Conservation (phyloP, 2,888 invertebrate species). For the Odontocolon sp. region DNA sequence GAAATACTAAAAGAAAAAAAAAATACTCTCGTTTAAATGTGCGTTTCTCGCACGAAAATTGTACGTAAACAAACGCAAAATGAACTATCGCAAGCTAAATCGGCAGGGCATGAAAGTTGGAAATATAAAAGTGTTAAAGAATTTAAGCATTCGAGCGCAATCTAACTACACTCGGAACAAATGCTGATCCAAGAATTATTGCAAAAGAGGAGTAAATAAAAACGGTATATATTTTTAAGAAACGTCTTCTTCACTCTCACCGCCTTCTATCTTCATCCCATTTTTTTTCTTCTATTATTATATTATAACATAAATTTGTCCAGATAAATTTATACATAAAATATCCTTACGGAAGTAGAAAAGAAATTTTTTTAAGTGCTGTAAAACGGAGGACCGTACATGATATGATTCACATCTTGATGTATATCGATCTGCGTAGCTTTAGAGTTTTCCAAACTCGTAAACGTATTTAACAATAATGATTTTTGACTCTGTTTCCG, state of each 20-base stretch:
- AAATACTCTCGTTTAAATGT: constrained; percentile 37
- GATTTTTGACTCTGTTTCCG: neutral
- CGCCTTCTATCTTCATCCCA: constrained; percentile 61
- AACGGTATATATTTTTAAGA: constrained; percentile 78
- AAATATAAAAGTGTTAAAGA: constrained; percentile 31
- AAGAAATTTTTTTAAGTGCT: constrained; percentile 19
- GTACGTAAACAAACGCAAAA: constrained; percentile 20
- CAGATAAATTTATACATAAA: constrained; percentile 48
- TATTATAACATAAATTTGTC: constrained; percentile 38
- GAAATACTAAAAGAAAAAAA: neutral
- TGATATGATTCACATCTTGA: constrained; percentile 12
- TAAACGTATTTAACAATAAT: constrained; percentile 31
- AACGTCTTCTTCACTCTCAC: constrained; percentile 58
- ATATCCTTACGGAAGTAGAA: constrained; percentile 52
- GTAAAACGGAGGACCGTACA: neutral
- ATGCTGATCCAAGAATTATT: constrained; percentile 71
- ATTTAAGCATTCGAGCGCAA: constrained; percentile 37
- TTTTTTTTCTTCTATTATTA: constrained; percentile 59
- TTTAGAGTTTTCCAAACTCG: constrained; percentile 9
- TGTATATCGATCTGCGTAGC: too few relatives aligned
- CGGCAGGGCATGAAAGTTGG: constrained; percentile 22
- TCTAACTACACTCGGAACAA: constrained; percentile 44
- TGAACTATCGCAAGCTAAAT: constrained; percentile 33
- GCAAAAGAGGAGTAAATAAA: constrained; percentile 73
- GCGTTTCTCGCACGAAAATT: constrained; percentile 1